Evolutionary conservation across 2,797 vertebrate species (phyloP), one percentile per base, ranked within the genome.

Genomic region (Diplodus sargus): DNA sequence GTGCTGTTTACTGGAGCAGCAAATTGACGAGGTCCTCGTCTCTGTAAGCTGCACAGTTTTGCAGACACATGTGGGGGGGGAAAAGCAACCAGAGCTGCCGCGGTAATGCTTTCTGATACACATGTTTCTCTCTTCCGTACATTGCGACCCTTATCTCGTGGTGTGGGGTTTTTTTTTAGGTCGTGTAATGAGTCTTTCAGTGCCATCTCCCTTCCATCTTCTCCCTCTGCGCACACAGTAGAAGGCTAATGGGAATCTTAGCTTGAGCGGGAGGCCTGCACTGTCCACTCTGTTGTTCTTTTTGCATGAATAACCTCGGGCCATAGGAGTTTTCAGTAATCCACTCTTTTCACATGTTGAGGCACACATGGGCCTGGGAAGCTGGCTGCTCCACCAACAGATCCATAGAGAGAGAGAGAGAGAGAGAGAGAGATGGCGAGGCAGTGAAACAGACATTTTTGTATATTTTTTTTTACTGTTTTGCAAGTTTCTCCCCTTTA

Each of bases 291-390:
- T 90, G 91, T 93, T 94, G 85, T 92, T 92, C 77, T 93, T 94
- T 94, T 90, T 93, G 92, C 91, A 92, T 94, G 94, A 94, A 88
- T 94, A 84, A 84, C 69, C 84, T 81, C 74, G 51, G 30, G 66
- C 73, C 82, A 70, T 66, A 61, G 85, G 80, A 91, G 89, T 91
- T 86, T 86, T 85, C 85, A 93, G 83, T 93, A 93, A 94, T 93
- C 91, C 89, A 76, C 52, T 76, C 87, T 87, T 90, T 93, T 94
- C 90, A 93, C 88, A 81, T 89, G 90, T 87, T 90, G 87, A 90
- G 90, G 85, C 87, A 82, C 86, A 82, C 85, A 81, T 76, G 85
- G 78, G 81, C 49, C 83, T 73, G 79, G 75, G 74, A 81, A 78
- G 69, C 78, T 45, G 23, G 39, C 49, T 45, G 77, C 77, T 71